Base-by-base conservation (phyloP, 1,140 invertebrate genomes). In the Euura saliciscinereae region DNA sequence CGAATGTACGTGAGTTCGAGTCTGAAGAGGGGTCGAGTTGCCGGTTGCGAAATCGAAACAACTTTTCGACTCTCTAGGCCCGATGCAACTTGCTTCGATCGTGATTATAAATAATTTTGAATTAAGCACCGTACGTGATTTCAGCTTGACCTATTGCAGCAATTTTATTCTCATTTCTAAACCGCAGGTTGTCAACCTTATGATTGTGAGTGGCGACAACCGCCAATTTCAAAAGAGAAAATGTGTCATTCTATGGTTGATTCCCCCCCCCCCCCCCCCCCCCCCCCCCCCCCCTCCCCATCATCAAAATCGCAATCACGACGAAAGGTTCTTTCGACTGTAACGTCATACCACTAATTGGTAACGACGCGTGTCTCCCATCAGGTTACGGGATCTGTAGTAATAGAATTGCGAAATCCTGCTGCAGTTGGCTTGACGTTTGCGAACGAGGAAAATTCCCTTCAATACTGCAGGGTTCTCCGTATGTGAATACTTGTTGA, bases 331-430 rank as follows among this genome's bases (percentile, higher is more conserved):
- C 3, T 8, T 11, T 59, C 28, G 28, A 28, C 28, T 28, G 28
- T 45, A 64, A 70, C 28, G 43, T 45, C 28, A 70, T 28, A 70
- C 44, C 3, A 6, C 42, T 70, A 28, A 45, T 70, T 70, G 69
- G 7, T 70, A 66, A 43, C 45, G 46, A n/a, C 69, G 69, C 69
- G 8, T 11, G 42, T 11, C 28, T 28, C 28, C 28, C 28, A 28
- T 28, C 28, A 28, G 28, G 28, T 1, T 28, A 28, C 28, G 28
- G 28, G 28, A 28, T 28, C 28, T 28, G 28, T 28, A 28, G 28
- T 28, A 28, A 28, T 28, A 28, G 1, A 28, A 28, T 28, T 28
- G 28, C 28, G 28, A 28, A 28, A 28, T 28, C 28, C 28, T 28
- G 28, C 28, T 28, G 28, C 28, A 28, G 28, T 28, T 28, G 28